Evolutionary conservation across 2,888 invertebrate species (phyloP).

Genomic region (Mesochorus sp.): DNA sequence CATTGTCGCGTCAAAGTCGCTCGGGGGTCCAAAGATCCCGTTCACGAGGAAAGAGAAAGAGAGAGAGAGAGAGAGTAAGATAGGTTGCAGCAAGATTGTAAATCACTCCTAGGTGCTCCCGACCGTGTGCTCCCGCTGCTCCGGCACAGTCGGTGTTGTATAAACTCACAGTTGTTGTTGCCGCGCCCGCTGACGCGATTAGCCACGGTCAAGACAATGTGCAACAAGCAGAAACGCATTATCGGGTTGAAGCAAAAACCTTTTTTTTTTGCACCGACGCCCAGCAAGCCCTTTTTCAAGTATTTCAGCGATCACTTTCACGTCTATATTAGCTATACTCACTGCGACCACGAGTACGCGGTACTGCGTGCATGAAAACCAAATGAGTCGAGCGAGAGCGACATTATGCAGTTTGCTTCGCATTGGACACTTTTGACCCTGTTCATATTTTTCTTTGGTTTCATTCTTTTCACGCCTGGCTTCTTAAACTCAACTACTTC

Average conservation of each 20-base stretch:
- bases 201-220: conserved; percentile 64
- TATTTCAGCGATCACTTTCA: conserved; percentile 30
- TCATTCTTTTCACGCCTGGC: conserved; percentile 51
- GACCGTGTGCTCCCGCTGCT: conserved; percentile 50
- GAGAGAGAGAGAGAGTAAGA: background rate
- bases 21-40: conserved; percentile 10
- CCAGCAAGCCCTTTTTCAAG: background rate
- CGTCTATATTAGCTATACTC: conserved; percentile 19
- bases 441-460: conserved; percentile 44
- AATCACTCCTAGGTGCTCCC: conserved; percentile 56
- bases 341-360: background rate
- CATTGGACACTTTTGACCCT: conserved; percentile 28
- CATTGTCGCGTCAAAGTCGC: conserved; percentile 43
- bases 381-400: background rate
- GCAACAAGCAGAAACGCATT: conserved; percentile 56
- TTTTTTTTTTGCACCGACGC: conserved; percentile 7
- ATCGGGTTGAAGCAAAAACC: conserved; percentile 42
- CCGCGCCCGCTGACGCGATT: conserved; percentile 56
- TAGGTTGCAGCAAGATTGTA: conserved; percentile 49
- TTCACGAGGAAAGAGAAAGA: conserved; percentile 17
- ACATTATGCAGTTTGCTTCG: conserved; percentile 3
- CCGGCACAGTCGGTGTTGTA: conserved; percentile 55
- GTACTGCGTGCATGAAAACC: too few relatives aligned
- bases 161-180: conserved; percentile 53
- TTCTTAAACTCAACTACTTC: conserved; percentile 31